A percentile compares a stretch with the other conserved stretches of the same genome.
Conservation (phyloP, 2,113 vertebrate species). For the Capreolus pygargus region DNA sequence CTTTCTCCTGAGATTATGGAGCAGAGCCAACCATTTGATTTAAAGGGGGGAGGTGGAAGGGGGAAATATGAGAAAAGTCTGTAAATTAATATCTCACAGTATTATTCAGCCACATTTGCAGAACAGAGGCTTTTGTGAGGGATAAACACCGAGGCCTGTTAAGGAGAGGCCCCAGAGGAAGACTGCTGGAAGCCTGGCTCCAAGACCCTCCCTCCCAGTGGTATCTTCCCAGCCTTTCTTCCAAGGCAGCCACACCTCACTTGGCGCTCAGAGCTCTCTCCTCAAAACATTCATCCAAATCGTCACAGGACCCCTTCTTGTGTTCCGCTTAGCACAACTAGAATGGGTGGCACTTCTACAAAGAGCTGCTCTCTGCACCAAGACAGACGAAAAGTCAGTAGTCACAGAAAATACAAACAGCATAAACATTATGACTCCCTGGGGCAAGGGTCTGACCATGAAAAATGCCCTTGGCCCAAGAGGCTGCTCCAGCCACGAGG, state of each 20-base stretch:
- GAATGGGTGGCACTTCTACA: background rate
- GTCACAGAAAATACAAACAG: background rate
- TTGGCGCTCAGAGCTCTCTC: background rate
- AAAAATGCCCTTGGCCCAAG: too few relatives aligned
- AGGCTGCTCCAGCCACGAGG: background rate
- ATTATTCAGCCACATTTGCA: background rate
- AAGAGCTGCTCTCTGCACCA: background rate
- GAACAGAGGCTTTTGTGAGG: background rate
- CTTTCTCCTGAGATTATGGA: background rate
- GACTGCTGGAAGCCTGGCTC: too few relatives aligned
- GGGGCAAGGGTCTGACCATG: background rate
- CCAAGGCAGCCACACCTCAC: fast-evolving
- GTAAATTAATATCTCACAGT: background rate
- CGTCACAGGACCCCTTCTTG: background rate
- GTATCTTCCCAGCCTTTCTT: background rate
- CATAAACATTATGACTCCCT: background rate
- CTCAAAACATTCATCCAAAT: background rate
- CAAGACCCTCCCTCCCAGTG: background rate
- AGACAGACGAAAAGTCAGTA: background rate
- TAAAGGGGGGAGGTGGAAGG: background rate
- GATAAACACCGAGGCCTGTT: fast-evolving
- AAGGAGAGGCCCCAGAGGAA: background rate
- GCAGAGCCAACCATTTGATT: background rate
- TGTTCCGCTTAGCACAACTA: background rate
- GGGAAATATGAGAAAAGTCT: background rate